phyloP scores from a whole-genome alignment of 2,888 invertebrate genomes.

The Emesis russula region DNA sequence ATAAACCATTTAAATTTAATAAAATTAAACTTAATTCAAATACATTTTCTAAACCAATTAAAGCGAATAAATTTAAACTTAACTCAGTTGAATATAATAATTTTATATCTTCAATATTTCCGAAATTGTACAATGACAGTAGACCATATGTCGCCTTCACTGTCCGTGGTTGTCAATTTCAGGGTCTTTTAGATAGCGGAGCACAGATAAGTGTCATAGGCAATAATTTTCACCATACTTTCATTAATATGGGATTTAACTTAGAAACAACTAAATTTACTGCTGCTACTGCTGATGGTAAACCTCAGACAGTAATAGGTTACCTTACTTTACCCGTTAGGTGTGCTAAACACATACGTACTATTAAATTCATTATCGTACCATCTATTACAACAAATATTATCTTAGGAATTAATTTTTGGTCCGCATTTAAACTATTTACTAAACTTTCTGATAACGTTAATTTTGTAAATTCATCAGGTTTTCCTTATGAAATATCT shows the following conservation, averaged over 20 bases:
- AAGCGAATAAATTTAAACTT: too few species aligned
- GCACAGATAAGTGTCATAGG: neutral
- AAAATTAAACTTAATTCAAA: too few species aligned
- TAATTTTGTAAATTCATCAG: neutral
- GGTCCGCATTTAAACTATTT: conserved; percentile 37
- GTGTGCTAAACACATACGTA: conserved; percentile 20
- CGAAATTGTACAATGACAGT: neutral
- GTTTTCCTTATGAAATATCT: neutral
- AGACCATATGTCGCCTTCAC: conserved; percentile 7
- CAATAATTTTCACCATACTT: neutral
- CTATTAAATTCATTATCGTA: conserved; percentile 27
- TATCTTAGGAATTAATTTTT: conserved; percentile 50
- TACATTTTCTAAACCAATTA: too few species aligned
- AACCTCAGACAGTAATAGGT: conserved; percentile 33
- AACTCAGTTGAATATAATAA: too few species aligned
- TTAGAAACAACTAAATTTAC: neutral
- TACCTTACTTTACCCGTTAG: conserved; percentile 47
- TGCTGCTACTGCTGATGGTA: conserved; percentile 33
- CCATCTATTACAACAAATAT: conserved; percentile 26
- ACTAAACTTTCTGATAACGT: neutral
- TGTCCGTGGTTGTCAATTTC: neutral
- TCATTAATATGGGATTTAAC: neutral
- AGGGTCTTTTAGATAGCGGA: neutral
- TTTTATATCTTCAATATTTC: too few species aligned
- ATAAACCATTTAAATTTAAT: too few species aligned